A percentile compares a stretch with the other conserved stretches of the same genome.
Conservation (phyloP, 2,797 vertebrate genomes). For the Leptoclinus maculatus region DNA sequence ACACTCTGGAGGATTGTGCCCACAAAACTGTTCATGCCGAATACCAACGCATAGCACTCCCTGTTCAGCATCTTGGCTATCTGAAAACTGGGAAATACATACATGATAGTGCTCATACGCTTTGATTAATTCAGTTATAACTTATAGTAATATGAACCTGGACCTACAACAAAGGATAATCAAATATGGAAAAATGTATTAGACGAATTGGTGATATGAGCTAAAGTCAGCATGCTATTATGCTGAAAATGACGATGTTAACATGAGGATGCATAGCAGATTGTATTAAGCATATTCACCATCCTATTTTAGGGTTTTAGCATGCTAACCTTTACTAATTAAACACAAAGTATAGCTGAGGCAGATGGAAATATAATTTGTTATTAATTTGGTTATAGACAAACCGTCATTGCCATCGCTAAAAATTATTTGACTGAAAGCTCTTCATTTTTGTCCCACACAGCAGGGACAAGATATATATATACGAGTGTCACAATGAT, state of each 20-base stretch:
- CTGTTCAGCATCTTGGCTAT: constrained; percentile 84
- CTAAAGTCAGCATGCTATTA: not conserved
- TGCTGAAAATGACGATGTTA: not conserved
- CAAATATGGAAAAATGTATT: not conserved
- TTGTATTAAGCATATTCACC: not conserved
- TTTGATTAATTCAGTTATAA: not conserved
- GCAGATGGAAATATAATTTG: not conserved
- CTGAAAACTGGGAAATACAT: constrained; percentile 83
- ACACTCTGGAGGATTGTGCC: constrained; percentile 85
- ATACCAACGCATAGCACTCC: constrained; percentile 87
- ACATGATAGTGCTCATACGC: not conserved
- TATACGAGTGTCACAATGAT: not conserved
- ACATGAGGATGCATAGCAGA: not conserved
- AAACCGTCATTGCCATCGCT: not conserved
- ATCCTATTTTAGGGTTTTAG: not conserved
- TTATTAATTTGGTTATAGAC: not conserved
- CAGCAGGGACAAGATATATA: not conserved
- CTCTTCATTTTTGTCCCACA: not conserved
- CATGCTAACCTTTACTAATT: not conserved
- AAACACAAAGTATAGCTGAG: not conserved
- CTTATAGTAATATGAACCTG: not conserved
- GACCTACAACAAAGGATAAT: not conserved
- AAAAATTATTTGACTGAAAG: not conserved
- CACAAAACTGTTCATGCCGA: constrained; percentile 87
- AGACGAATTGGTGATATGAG: not conserved